Evolutionary conservation across 2,888 invertebrate species (phyloP).

Genomic region (Mellilla xanthometata): DNA sequence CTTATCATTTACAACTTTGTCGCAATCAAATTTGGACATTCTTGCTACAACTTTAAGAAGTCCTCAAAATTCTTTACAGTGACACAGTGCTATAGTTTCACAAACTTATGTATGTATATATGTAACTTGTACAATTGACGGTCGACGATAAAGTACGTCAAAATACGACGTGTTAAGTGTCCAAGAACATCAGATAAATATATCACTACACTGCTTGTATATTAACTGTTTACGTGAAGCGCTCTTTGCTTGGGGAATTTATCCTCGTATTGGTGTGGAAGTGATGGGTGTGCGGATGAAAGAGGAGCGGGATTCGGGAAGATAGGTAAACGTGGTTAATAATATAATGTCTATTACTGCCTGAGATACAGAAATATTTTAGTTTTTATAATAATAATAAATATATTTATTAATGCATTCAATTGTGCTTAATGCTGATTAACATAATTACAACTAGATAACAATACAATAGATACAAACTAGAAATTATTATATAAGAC

Average conservation of each 20-base stretch:
- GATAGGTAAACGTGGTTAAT: no score
- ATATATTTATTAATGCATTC: no score
- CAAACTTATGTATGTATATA: conserved; percentile 23
- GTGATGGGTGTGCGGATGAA: conserved; percentile 19
- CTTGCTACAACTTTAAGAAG: not conserved
- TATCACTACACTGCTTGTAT: conserved; percentile 33
- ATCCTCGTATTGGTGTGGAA: conserved; percentile 23
- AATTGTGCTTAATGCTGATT: no score
- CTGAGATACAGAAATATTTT: no score
- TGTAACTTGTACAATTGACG: conserved; percentile 35
- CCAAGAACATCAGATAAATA: conserved; percentile 54
- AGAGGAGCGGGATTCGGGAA: conserved; percentile 6
- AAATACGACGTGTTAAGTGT: conserved; percentile 65
- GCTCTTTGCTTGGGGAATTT: conserved; percentile 26
- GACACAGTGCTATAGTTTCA: conserved; percentile 10
- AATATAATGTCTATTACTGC: no score
- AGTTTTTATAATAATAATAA: no score
- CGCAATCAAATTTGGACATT: not conserved
- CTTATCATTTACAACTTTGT: conserved; percentile 14
- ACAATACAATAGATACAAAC: no score
- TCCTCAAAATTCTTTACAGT: conserved; percentile 5
- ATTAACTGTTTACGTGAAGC: conserved; percentile 36
- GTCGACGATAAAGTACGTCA: conserved; percentile 56
- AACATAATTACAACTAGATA: no score
- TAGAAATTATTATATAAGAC: no score